These are phyloP conservation scores for Pocillopora verrucosa DNA, from an alignment of 64 coral and sea anemone genomes.

Conservation along the genomic window DNA sequence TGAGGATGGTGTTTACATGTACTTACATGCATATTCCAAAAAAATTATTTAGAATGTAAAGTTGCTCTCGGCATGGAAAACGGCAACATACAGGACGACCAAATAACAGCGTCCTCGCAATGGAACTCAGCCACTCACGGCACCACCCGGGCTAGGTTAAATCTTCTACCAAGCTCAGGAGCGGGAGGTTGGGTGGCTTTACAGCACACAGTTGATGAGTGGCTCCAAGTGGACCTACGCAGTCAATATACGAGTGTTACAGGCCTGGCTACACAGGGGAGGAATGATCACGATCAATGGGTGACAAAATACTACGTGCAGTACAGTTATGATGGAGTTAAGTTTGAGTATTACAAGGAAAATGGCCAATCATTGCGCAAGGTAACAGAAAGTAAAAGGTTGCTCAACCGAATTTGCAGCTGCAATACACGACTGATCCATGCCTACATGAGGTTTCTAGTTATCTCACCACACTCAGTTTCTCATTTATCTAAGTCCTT, in stretches of 20 bases:
- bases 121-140: not conserved
- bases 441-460: too few relatives aligned
- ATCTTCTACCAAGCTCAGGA: not conserved
- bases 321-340: conserved; percentile 1
- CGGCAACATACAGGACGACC: not conserved
- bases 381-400: not conserved
- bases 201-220: not conserved
- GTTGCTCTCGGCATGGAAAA: conserved; percentile 2
- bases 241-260: not conserved
- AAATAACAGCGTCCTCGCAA: conserved; percentile 3
- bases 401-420: not conserved
- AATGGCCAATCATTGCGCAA: too few relatives aligned
- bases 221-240: conserved; percentile 8
- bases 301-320: not conserved
- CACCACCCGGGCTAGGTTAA: not conserved
- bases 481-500: too few relatives aligned
- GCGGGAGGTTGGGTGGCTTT: not conserved
- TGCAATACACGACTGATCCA: too few relatives aligned
- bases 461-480: too few relatives aligned
- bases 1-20: too few relatives aligned
- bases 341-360: not conserved
- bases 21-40: too few relatives aligned
- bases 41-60: not conserved
- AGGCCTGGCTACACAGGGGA: conserved; percentile 23
- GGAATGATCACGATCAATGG: not conserved